A percentile compares a stretch with the other conserved stretches of the same genome.
These are phyloP conservation scores for Electrona antarctica DNA, from an alignment of 2,113 vertebrate genomes.

Conservation along the genomic window DNA sequence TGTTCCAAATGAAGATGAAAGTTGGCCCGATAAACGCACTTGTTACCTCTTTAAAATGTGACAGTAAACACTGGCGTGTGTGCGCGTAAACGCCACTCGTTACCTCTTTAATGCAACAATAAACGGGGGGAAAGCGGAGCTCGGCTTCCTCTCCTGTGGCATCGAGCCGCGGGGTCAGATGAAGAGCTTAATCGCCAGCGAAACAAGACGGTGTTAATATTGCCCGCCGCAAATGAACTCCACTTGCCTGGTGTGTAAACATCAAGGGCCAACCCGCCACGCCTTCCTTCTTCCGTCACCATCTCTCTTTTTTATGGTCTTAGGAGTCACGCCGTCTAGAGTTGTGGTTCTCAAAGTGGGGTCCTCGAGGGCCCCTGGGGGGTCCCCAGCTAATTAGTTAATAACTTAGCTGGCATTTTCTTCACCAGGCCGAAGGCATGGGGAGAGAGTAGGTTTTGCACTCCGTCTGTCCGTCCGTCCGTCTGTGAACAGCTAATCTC, in stretches of 20 bases:
- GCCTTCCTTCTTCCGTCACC: background rate
- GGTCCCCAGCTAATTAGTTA: too few relatives aligned
- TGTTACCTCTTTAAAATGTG: slow-evolving; percentile 61
- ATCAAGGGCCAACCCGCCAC: slow-evolving; percentile 10
- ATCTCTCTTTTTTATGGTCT: background rate
- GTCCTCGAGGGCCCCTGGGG: too few relatives aligned
- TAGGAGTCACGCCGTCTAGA: too few relatives aligned
- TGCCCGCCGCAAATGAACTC: slow-evolving; percentile 61
- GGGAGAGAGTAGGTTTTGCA: too few relatives aligned
- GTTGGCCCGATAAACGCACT: slow-evolving; percentile 52
- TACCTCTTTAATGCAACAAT: slow-evolving; percentile 71
- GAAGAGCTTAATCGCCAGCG: slow-evolving; percentile 59
- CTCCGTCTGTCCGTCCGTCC: too few relatives aligned
- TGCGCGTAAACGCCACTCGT: slow-evolving; percentile 59
- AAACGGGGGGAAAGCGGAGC: slow-evolving; percentile 42
- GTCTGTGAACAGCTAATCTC: too few relatives aligned
- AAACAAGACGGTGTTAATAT: slow-evolving; percentile 63
- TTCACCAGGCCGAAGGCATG: too few relatives aligned
- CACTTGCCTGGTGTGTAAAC: slow-evolving; percentile 55
- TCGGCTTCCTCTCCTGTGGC: slow-evolving; percentile 58
- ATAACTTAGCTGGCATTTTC: too few relatives aligned
- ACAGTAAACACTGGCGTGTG: slow-evolving; percentile 49
- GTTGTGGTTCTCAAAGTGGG: too few relatives aligned
- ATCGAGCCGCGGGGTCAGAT: slow-evolving; percentile 31
- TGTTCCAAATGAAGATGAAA: slow-evolving; percentile 65